A percentile compares a stretch with the other conserved stretches of the same genome.
These are phyloP conservation scores for Neosilurus hyrtlii DNA, from an alignment of 2,797 vertebrate genomes.

Conservation along the genomic window DNA sequence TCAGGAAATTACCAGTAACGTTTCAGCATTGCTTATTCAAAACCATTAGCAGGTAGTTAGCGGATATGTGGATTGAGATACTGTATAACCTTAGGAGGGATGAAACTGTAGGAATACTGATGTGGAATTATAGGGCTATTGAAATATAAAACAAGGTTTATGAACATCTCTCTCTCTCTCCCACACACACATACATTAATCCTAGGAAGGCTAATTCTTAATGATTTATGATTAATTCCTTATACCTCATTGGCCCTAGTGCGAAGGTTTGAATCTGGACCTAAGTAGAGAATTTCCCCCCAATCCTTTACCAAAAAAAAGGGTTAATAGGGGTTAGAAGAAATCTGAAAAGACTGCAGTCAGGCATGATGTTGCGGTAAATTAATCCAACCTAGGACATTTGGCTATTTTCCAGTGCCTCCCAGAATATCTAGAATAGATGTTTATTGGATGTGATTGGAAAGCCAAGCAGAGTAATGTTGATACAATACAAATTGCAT, in stretches of 20 bases:
- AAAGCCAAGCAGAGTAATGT: background rate
- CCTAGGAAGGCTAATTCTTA: conserved; percentile 1
- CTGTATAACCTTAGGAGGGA: background rate
- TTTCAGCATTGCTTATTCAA: conserved; percentile 1
- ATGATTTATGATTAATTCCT: conserved; percentile 15
- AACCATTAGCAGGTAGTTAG: conserved; percentile 13
- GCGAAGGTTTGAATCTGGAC: conserved; percentile 3
- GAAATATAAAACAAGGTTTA: background rate
- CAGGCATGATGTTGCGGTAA: conserved; percentile 39
- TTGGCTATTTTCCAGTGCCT: background rate
- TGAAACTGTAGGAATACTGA: background rate
- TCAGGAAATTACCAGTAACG: background rate
- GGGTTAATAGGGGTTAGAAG: conserved; percentile 28
- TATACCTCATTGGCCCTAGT: conserved; percentile 13
- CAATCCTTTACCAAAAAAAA: background rate
- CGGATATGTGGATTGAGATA: background rate
- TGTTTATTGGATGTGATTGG: background rate
- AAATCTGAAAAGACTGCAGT: conserved; percentile 38
- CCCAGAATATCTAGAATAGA: background rate
- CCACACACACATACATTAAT: background rate
- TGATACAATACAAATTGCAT: background rate
- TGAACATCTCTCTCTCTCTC: background rate
- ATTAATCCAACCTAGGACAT: conserved; percentile 33
- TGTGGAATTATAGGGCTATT: background rate
- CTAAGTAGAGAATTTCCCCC: conserved; percentile 4